Base-by-base conservation (phyloP, 1,140 invertebrate genomes). In the Acromyrmex heyeri region DNA sequence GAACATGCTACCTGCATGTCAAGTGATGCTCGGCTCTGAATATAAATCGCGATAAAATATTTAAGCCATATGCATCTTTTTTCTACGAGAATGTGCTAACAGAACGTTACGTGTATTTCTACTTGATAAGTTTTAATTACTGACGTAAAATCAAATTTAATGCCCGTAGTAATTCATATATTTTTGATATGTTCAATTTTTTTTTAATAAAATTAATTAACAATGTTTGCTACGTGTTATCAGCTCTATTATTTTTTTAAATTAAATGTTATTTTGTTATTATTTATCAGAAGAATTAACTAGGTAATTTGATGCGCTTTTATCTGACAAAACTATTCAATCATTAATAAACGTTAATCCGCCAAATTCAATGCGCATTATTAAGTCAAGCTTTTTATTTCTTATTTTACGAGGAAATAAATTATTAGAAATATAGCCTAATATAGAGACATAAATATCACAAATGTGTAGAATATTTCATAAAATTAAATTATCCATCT, bases 1-100 rank as follows among this genome's bases (percentile, higher is more conserved):
- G 67, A 83, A 82, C 62, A 55, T 81, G 62, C 62, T 55, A 7
- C 62, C 48, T 81, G 77, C 77, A 81, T 55, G 77, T 81, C 5
- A 53, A 79, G 21, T 48, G 18, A 55, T 59, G 27, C 48, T 64
- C 75, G 61, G 55, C n/a, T 67, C 12, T 67, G 14, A 38, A 21
- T 27, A 44, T 21, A 4, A 77, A 65, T n/a, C 44, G 6, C 14
- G 16, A 79, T 34, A 38, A 3, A 79, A 69, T 16, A 16, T 69
- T 44, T 69, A 24, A 77, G 21, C 3, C 8, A 67, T 18, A 69
- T 18, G 6, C 18, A 64, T n/a, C 16, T 65, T 8, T 30, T 27
- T 55, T 30, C 27, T 30, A n/a, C 7, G 16, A 48, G 3, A 2
- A 64, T 6, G 1, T 7, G 21, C 16, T 48, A 27, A 48, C 16